phyloP scores from a whole-genome alignment of 2,888 invertebrate species.

The Sarcophaga carnaria region DNA sequence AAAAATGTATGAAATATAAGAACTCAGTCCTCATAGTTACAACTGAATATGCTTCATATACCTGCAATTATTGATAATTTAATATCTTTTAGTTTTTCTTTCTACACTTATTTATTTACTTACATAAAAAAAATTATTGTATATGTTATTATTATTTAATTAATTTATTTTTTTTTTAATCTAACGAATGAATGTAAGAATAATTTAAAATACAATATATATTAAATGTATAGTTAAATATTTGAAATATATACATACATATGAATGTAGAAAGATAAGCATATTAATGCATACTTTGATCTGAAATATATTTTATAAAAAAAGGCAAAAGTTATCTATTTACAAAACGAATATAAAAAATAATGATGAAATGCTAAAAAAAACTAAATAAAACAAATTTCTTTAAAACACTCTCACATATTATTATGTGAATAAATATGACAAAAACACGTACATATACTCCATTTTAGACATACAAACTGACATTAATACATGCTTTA shows the following conservation, averaged over 20 bases:
- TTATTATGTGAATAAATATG: neutral
- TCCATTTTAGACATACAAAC: too few relatives aligned
- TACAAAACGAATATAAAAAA: slow-evolving; percentile 68
- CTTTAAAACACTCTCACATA: slow-evolving; percentile 16
- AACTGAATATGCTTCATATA: slow-evolving; percentile 66
- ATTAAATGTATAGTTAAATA: neutral
- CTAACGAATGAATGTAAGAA: slow-evolving; percentile 1
- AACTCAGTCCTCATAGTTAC: neutral
- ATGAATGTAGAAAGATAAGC: neutral
- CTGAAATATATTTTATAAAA: neutral
- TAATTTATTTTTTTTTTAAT: too few relatives aligned
- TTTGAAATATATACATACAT: neutral
- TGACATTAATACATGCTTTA: too few relatives aligned
- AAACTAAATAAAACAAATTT: slow-evolving; percentile 62
- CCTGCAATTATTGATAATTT: slow-evolving; percentile 41
- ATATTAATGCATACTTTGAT: too few relatives aligned
- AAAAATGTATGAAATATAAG: slow-evolving; percentile 12
- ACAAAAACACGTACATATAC: too few relatives aligned
- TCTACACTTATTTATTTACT: neutral
- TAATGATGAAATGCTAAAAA: slow-evolving; percentile 64
- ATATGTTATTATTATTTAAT: too few relatives aligned
- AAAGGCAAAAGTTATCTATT: slow-evolving; percentile 60
- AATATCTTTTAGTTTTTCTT: neutral
- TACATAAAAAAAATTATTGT: too few relatives aligned
- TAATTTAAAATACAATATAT: neutral